phyloP scores from a whole-genome alignment of 2,888 invertebrate species.

The Uropetala carovei region DNA sequence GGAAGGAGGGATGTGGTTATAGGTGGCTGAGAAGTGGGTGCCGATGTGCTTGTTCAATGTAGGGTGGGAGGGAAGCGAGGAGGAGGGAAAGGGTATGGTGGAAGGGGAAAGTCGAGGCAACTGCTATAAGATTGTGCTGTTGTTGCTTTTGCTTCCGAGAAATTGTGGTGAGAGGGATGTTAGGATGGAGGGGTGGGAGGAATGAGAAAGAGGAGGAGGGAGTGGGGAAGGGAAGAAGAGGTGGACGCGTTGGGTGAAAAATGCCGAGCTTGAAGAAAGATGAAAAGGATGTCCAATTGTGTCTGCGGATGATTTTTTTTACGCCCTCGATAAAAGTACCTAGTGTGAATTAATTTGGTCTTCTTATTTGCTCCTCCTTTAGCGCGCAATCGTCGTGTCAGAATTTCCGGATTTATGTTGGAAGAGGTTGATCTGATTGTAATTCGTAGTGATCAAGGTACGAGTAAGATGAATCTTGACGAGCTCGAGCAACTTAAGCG shows the following conservation, averaged over 20 bases:
- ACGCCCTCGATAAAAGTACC: not conserved
- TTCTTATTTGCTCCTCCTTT: no score
- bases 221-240: not conserved
- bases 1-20: no score
- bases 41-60: not conserved
- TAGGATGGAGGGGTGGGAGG: not conserved
- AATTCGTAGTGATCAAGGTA: no score
- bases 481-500: no score
- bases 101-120: no score
- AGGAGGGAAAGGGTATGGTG: no score
- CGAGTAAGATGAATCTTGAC: no score
- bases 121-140: not conserved
- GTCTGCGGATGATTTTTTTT: not conserved
- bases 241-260: not conserved
- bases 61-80: not conserved
- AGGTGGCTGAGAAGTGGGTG: not conserved
- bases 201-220: not conserved
- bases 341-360: not conserved
- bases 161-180: not conserved
- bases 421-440: no score
- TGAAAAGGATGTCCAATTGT: slow-evolving; percentile 25
- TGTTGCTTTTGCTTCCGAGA: slow-evolving; percentile 1
- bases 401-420: no score
- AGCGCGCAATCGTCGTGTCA: no score
- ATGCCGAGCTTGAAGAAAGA: not conserved